Evolutionary conservation across 2,797 vertebrate genomes (phyloP).

Genomic region (Phoeniculus purpureus): DNA sequence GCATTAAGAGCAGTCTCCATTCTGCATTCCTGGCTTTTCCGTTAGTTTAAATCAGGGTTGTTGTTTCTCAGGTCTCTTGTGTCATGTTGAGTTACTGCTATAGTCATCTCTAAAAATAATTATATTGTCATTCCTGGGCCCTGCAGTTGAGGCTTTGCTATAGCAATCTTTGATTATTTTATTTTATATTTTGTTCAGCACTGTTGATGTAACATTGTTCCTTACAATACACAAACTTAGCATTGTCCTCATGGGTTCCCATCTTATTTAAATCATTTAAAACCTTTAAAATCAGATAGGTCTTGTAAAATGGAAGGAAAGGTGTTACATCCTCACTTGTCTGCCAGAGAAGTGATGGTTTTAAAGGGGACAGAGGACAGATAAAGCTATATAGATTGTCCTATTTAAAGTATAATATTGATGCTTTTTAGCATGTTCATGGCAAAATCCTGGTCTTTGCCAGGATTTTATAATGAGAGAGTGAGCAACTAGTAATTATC

Average conservation of each 20-base stretch:
- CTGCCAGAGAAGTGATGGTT: neutral
- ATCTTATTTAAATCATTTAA: neutral
- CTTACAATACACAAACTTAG: neutral
- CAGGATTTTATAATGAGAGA: neutral
- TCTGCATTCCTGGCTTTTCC: constrained; percentile 62
- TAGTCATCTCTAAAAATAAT: constrained; percentile 68
- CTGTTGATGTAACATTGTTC: neutral
- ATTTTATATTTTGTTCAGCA: neutral
- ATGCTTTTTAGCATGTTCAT: neutral
- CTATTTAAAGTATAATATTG: neutral
- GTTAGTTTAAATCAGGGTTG: constrained; percentile 55
- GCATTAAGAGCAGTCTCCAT: constrained; percentile 64
- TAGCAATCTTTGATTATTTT: neutral
- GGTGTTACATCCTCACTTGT: neutral
- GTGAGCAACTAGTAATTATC: constrained; percentile 12
- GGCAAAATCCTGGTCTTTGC: neutral
- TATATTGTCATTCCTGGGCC: constrained; percentile 37
- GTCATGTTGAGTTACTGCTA: constrained; percentile 50
- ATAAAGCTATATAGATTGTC: neutral
- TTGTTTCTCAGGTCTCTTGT: constrained; percentile 48
- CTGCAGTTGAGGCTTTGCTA: constrained; percentile 5
- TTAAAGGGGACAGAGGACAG: neutral
- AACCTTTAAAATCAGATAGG: neutral
- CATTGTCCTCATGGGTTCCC: neutral
- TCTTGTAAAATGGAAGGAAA: neutral